A percentile compares a stretch with the other conserved stretches of the same genome.
Conservation (phyloP, 2,113 vertebrate genomes). For the Podarcis muralis region DNA sequence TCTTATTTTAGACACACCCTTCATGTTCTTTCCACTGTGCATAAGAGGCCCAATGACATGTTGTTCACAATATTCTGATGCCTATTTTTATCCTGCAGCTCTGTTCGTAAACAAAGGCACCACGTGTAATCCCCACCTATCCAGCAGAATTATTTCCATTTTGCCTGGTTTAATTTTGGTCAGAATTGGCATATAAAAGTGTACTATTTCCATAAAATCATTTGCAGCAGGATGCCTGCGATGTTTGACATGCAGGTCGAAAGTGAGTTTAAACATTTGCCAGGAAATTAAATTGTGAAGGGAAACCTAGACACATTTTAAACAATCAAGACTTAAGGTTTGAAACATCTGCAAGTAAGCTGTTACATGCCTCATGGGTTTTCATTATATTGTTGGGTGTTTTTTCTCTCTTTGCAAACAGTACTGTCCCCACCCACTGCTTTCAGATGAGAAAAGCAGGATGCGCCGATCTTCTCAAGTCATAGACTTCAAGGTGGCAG, state of each 20-base stretch:
- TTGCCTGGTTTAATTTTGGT: constrained; percentile 66
- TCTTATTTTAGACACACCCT: constrained; percentile 82
- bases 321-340: constrained; percentile 68
- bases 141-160: constrained; percentile 71
- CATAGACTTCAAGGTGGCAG: not conserved
- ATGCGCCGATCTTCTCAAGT: not conserved
- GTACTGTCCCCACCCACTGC: not conserved
- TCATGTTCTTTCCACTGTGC: constrained; percentile 70
- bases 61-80: constrained; percentile 75
- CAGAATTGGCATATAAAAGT: constrained; percentile 68
- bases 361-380: constrained; percentile 61
- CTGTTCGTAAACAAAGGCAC: constrained; percentile 75
- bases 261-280: constrained; percentile 64
- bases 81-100: constrained; percentile 79
- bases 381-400: constrained; percentile 45
- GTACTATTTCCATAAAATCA: constrained; percentile 75
- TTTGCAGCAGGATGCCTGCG: constrained; percentile 75
- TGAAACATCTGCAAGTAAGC: constrained; percentile 70
- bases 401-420: constrained; percentile 36
- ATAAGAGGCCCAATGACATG: constrained; percentile 72
- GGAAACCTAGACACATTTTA: constrained; percentile 72
- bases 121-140: constrained; percentile 57
- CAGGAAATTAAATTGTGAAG: constrained; percentile 78
- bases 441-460: not conserved
- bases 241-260: constrained; percentile 66